Percentiles rank a stretch among this genome's conserved stretches.
Evolutionary conservation across 2,113 vertebrate genomes (phyloP).

Genomic region (Chaetura pelagica): DNA sequence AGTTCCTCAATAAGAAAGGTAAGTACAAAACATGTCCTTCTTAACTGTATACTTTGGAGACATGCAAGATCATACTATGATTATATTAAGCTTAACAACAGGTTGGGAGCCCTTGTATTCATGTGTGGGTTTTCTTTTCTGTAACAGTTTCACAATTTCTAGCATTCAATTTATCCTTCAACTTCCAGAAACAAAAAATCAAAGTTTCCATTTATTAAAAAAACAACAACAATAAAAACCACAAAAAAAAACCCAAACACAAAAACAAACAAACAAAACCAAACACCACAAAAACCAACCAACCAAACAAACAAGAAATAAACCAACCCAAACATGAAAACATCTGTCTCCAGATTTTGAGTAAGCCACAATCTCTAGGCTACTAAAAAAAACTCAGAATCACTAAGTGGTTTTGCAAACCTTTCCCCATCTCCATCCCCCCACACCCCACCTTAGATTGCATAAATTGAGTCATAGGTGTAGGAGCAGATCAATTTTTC

Average conservation of each 20-base stretch:
- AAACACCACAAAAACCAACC: no score
- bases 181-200: not conserved
- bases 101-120: not conserved
- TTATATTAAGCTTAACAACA: not conserved
- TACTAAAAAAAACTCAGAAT: not conserved
- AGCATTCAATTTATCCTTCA: not conserved
- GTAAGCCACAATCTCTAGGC: not conserved
- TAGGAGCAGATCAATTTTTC: not conserved
- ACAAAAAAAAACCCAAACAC: not conserved
- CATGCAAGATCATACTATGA: not conserved
- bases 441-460: accelerated
- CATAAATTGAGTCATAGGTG: not conserved
- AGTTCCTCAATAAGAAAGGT: not conserved
- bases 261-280: no score
- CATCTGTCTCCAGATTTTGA: not conserved
- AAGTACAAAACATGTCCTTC: not conserved
- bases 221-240: not conserved
- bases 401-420: not conserved
- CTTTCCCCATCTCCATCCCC: accelerated
- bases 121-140: accelerated
- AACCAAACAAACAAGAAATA: no score
- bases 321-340: no score
- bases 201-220: not conserved
- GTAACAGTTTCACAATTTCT: not conserved
- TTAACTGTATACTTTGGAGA: not conserved